phyloP scores from a whole-genome alignment of 92 coral and sea anemone genomes.

The Ricordea florida region DNA sequence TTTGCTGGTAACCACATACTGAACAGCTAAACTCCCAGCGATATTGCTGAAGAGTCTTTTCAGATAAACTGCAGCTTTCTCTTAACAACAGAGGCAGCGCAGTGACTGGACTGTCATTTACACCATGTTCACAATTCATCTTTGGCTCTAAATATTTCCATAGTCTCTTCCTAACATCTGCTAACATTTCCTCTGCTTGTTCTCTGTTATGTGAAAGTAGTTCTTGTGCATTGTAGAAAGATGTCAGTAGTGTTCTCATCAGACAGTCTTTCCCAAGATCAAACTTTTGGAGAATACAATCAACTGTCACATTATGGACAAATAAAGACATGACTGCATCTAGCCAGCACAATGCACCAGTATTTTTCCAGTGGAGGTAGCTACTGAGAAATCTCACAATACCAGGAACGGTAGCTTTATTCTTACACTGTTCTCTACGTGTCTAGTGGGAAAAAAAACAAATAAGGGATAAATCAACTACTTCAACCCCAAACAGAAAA shows the following conservation, averaged over 20 bases:
- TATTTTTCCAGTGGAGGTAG: constrained; percentile 81
- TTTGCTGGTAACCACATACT: constrained; percentile 76
- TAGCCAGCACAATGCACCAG: constrained; percentile 87
- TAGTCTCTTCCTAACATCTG: constrained; percentile 52
- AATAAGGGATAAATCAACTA: not conserved
- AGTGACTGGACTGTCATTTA: constrained; percentile 84
- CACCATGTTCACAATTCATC: constrained; percentile 86
- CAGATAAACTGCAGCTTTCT: constrained; percentile 45
- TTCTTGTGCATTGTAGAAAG: constrained; percentile 66
- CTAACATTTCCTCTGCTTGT: constrained; percentile 39
- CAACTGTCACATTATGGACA: constrained; percentile 78
- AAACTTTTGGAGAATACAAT: not conserved
- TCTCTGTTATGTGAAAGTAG: constrained; percentile 16
- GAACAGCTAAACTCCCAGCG: constrained; percentile 79
- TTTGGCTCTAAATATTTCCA: constrained; percentile 79
- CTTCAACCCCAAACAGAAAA: not conserved
- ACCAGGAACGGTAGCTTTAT: not conserved
- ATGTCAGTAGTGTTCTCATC: constrained; percentile 26
- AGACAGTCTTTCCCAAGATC: constrained; percentile 26
- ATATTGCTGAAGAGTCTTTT: constrained; percentile 70
- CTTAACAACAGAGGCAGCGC: constrained; percentile 79
- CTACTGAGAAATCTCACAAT: not conserved
- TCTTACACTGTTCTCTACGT: not conserved
- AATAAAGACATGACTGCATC: constrained; percentile 71
- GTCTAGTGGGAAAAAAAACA: not conserved